Percentiles rank a stretch among this genome's conserved stretches.
phyloP scores from a whole-genome alignment of 2,797 vertebrate species.

The Sebastiscus albofasciatus region DNA sequence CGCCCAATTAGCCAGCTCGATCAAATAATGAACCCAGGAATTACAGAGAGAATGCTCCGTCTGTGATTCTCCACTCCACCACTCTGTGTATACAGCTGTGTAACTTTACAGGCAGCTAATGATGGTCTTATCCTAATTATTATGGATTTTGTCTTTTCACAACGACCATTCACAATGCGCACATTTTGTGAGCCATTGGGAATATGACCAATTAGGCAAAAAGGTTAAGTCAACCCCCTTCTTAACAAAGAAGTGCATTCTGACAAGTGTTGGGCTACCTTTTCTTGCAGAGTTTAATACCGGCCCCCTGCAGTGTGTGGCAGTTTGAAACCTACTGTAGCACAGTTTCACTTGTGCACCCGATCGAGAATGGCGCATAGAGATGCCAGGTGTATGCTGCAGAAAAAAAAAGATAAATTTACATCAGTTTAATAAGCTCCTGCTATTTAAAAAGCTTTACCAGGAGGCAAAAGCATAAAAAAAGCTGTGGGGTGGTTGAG shows the following conservation, averaged over 20 bases:
- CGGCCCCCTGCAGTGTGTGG: background rate
- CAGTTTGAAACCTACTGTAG: slow-evolving; percentile 44
- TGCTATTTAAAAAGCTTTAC: slow-evolving; percentile 50
- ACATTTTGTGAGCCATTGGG: slow-evolving; percentile 26
- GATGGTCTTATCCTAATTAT: slow-evolving; percentile 55
- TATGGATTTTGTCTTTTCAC: slow-evolving; percentile 41
- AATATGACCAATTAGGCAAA: slow-evolving; percentile 52
- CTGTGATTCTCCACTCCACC: slow-evolving; percentile 35
- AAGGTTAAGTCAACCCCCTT: slow-evolving; percentile 33
- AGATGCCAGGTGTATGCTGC: slow-evolving; percentile 69
- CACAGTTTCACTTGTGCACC: slow-evolving; percentile 12
- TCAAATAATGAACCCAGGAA: slow-evolving; percentile 45
- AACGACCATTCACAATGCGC: background rate
- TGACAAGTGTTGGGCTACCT: slow-evolving; percentile 32
- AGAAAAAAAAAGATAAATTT: slow-evolving; percentile 42
- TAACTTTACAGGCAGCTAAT: slow-evolving; percentile 42
- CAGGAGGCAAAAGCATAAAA: slow-evolving; percentile 62
- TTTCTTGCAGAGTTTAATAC: slow-evolving; percentile 35
- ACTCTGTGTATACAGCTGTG: slow-evolving; percentile 35
- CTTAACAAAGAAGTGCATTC: slow-evolving; percentile 24
- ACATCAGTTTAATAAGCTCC: slow-evolving; percentile 68
- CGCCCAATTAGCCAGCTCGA: slow-evolving; percentile 51
- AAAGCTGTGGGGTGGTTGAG: slow-evolving; percentile 43
- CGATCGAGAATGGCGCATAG: slow-evolving; percentile 56
- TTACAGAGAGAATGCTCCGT: slow-evolving; percentile 26